Conservation (phyloP, 2,888 invertebrate genomes). For the Heliconius erato region DNA sequence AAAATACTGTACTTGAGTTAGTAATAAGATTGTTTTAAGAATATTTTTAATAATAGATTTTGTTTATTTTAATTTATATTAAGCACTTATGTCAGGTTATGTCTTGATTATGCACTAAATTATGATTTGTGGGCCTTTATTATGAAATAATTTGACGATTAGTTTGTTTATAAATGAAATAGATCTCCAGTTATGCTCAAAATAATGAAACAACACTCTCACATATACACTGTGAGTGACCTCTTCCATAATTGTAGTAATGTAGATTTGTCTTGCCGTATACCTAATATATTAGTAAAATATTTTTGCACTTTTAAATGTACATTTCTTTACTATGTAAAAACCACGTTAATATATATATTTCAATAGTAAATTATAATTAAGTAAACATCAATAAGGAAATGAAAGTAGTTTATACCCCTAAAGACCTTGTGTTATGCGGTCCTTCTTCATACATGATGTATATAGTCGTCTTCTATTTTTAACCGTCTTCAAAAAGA, state of each 20-base stretch:
- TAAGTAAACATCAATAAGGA: not conserved
- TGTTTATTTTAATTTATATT: not conserved
- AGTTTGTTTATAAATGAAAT: not conserved
- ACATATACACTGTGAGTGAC: not conserved
- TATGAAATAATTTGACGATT: not conserved
- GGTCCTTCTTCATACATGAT: no score
- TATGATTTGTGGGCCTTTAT: not conserved
- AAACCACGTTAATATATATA: not conserved
- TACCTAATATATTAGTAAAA: not conserved
- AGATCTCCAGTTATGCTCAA: not conserved
- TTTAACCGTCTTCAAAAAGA: not conserved
- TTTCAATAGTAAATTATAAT: not conserved
- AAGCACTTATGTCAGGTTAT: not conserved
- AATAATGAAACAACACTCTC: not conserved
- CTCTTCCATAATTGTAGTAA: not conserved
- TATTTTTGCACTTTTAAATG: not conserved
- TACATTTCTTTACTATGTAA: not conserved
- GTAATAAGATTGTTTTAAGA: constrained; percentile 6
- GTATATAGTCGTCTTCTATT: not conserved
- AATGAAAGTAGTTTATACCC: no score
- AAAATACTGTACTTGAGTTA: constrained; percentile 7
- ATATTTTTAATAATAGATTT: not conserved
- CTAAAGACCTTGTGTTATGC: no score
- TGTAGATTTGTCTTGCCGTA: not conserved
- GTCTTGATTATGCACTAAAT: not conserved